Evolutionary conservation across 1,140 invertebrate genomes (phyloP).

Genomic region (Drosophila takahashii): DNA sequence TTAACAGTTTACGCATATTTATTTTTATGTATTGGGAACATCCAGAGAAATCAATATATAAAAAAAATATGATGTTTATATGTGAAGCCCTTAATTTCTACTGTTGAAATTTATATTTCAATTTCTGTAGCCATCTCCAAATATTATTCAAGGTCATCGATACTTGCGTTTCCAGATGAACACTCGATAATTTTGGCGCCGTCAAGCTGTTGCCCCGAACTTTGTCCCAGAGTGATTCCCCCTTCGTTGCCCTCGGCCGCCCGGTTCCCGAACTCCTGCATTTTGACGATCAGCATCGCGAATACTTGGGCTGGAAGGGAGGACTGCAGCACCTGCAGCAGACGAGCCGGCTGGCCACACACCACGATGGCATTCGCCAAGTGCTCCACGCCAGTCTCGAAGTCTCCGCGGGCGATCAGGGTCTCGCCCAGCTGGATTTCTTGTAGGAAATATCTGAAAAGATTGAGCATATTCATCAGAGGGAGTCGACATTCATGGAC

Average conservation of each 20-base stretch:
- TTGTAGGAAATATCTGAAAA: slow-evolving; percentile 83
- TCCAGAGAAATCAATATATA: slow-evolving; percentile 54
- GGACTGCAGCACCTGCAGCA: slow-evolving; percentile 95
- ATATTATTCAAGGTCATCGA: slow-evolving; percentile 81
- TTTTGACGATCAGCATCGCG: slow-evolving; percentile 92
- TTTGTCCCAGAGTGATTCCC: slow-evolving; percentile 30
- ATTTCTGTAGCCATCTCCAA: slow-evolving; percentile 43
- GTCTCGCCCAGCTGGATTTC: slow-evolving; percentile 96
- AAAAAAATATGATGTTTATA: slow-evolving; percentile 45
- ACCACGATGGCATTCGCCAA: slow-evolving; percentile 97
- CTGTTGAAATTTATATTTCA: slow-evolving; percentile 58
- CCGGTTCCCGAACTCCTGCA: slow-evolving; percentile 87
- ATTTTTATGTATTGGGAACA: slow-evolving; percentile 56
- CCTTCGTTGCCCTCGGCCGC: slow-evolving; percentile 64
- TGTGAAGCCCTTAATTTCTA: slow-evolving; percentile 67
- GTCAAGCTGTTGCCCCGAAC: slow-evolving; percentile 50
- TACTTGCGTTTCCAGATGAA: slow-evolving; percentile 53
- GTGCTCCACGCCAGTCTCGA: slow-evolving; percentile 97
- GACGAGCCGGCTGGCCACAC: slow-evolving; percentile 96
- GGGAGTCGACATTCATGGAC: background rate
- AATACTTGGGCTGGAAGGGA: slow-evolving; percentile 97
- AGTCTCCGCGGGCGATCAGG: slow-evolving; percentile 92
- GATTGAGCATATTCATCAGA: background rate
- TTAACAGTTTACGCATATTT: slow-evolving; percentile 56
- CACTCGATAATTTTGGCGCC: slow-evolving; percentile 59